Evolutionary conservation across 2,888 invertebrate genomes (phyloP).

Genomic region (Ernsta delagoae): DNA sequence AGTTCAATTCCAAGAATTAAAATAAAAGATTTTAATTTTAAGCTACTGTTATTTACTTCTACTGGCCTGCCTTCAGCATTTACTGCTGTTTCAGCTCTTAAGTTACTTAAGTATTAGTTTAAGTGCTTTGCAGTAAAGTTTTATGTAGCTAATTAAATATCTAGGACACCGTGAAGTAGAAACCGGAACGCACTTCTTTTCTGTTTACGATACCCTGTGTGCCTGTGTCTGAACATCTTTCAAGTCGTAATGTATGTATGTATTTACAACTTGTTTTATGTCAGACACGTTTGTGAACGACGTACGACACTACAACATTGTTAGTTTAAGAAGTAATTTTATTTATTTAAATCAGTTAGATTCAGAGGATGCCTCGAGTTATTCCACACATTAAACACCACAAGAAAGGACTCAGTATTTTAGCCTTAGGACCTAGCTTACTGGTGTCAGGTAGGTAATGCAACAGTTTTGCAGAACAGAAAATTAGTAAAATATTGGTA

Average conservation of each 20-base stretch:
- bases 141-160: constrained; percentile 10
- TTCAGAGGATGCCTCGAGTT: no score
- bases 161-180: constrained; percentile 7
- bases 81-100: background rate
- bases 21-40: no score
- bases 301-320: no score
- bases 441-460: no score
- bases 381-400: no score
- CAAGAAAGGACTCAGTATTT: no score
- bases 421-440: no score
- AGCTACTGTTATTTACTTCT: no score
- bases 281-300: background rate
- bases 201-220: background rate
- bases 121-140: background rate
- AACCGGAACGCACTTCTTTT: constrained; percentile 16
- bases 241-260: background rate
- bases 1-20: no score
- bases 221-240: background rate
- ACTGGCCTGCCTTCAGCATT: background rate
- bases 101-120: background rate
- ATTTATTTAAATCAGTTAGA: no score
- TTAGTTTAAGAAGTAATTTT: no score
- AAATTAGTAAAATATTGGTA: background rate
- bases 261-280: background rate
- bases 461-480: no score